phyloP scores from a whole-genome alignment of 1,140 invertebrate genomes.

The Saccostrea cuccullata region DNA sequence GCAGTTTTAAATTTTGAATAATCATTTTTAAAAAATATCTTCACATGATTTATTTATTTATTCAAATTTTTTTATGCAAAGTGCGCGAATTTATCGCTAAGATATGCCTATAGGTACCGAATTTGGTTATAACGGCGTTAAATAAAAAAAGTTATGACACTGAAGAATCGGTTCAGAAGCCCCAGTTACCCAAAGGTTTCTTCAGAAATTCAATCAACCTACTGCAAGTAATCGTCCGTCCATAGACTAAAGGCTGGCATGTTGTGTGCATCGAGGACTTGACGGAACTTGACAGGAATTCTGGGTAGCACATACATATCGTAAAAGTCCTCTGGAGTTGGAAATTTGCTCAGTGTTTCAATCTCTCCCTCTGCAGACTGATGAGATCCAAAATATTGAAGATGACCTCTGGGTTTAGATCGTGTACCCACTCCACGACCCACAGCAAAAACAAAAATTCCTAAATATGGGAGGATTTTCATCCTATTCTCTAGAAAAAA shows the following conservation, averaged over 20 bases:
- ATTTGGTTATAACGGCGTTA: too few species aligned
- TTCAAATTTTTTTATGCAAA: too few species aligned
- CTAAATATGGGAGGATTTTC: not conserved
- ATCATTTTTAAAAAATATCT: too few species aligned
- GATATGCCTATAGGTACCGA: too few species aligned
- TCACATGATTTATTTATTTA: too few species aligned
- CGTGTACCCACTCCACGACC: not conserved
- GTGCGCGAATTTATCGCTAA: too few species aligned
- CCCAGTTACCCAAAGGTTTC: not conserved
- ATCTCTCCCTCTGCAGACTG: not conserved
- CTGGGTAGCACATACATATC: not conserved
- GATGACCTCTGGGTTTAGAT: slow-evolving; percentile 6
- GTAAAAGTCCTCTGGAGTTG: slow-evolving; percentile 14
- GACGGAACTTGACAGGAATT: slow-evolving; percentile 21
- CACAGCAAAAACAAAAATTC: not conserved
- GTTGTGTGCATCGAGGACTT: not conserved
- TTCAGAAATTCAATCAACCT: not conserved
- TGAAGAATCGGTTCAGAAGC: too few species aligned
- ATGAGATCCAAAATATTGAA: slow-evolving; percentile 11
- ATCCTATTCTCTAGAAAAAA: not conserved
- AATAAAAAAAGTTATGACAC: too few species aligned
- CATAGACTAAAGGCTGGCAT: slow-evolving; percentile 13
- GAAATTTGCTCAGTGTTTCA: not conserved
- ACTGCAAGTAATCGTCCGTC: slow-evolving; percentile 13
- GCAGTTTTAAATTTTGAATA: too few species aligned